phyloP scores from a whole-genome alignment of 2,888 invertebrate species.

The Neoascia interrupta region DNA sequence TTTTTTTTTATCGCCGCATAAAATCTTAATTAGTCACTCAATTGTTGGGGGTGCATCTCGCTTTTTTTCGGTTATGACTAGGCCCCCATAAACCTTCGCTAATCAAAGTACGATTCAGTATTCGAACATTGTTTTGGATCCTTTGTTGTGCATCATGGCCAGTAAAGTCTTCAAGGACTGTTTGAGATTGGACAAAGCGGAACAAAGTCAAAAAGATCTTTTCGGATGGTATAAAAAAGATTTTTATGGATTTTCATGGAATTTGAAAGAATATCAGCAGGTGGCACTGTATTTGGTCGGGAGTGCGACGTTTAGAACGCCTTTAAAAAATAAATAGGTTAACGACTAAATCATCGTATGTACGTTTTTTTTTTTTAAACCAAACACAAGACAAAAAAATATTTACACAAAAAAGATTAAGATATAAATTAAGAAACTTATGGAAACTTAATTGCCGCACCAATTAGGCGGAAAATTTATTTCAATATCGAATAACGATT shows the following conservation, averaged over 20 bases:
- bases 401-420: not conserved
- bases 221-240: not conserved
- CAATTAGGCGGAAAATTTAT: constrained; percentile 23
- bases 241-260: constrained; percentile 34
- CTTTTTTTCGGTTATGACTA: constrained; percentile 23
- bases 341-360: not conserved
- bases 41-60: constrained; percentile 25
- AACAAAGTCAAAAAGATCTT: constrained; percentile 22
- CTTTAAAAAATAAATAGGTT: not conserved
- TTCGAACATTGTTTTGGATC: constrained; percentile 23
- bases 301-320: not conserved
- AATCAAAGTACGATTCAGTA: constrained; percentile 36
- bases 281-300: constrained; percentile 17
- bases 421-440: constrained; percentile 10
- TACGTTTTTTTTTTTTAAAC: not conserved
- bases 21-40: constrained; percentile 63
- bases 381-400: constrained; percentile 1
- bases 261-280: constrained; percentile 38
- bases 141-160: constrained; percentile 38
- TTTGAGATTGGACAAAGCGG: constrained; percentile 6
- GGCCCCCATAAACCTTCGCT: constrained; percentile 8
- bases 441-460: constrained; percentile 10
- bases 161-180: constrained; percentile 23
- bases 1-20: constrained; percentile 60
- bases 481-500: constrained; percentile 36